Conservation (phyloP, 2,797 vertebrate genomes). For the Pseudomugil tenellus region DNA sequence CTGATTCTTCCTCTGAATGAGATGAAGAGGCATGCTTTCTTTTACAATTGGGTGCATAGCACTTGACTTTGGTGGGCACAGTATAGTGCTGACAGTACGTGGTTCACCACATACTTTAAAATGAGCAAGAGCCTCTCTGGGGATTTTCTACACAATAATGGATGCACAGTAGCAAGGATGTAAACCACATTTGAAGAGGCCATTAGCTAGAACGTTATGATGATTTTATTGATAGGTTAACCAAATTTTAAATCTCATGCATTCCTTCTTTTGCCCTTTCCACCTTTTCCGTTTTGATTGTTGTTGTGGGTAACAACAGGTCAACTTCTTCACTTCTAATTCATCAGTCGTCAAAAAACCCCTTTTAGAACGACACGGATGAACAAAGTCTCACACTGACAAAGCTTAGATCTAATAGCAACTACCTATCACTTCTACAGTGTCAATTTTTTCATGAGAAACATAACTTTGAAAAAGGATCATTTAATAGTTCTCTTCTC, state of each 20-base stretch:
- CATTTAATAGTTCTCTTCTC: constrained; percentile 13
- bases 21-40: background rate
- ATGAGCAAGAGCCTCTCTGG: background rate
- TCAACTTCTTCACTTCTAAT: background rate
- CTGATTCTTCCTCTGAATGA: background rate
- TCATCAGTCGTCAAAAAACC: background rate
- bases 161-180: constrained; percentile 9
- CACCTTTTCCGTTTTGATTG: background rate
- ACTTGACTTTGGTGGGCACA: constrained; percentile 7
- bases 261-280: background rate
- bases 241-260: background rate
- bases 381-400: background rate
- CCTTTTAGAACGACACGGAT: background rate
- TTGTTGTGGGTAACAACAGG: background rate
- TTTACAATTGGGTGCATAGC: background rate
- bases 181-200: background rate
- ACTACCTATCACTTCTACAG: background rate
- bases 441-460: constrained; percentile 2
- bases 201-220: constrained; percentile 9
- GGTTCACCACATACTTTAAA: constrained; percentile 1
- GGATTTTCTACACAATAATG: constrained; percentile 6
- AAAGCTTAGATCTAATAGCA: background rate
- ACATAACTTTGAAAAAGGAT: constrained; percentile 1
- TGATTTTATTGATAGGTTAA: constrained; percentile 7
- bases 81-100: background rate